Evolutionary conservation across 2,113 vertebrate genomes (phyloP).

Genomic region (Pachypanchax playfairii): DNA sequence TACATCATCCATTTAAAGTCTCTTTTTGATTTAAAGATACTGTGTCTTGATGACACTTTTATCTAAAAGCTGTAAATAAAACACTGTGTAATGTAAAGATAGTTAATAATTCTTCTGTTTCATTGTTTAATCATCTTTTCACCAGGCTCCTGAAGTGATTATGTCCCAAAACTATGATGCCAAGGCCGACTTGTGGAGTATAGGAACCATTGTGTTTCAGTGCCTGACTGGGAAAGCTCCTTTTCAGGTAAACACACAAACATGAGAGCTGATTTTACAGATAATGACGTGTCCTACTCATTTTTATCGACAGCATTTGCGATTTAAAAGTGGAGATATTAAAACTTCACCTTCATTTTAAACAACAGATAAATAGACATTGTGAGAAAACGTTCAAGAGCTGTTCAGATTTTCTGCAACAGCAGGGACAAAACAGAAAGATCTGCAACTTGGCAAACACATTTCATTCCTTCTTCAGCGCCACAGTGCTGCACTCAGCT

Average conservation of each 20-base stretch:
- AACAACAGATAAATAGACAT: too few relatives aligned
- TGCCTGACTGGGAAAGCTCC: conserved; percentile 97
- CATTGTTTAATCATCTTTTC: neutral
- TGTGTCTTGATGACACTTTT: neutral
- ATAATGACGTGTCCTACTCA: neutral
- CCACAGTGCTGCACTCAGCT: neutral
- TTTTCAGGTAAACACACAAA: conserved; percentile 86
- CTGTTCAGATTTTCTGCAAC: neutral
- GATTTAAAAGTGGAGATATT: neutral
- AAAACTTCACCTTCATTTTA: neutral
- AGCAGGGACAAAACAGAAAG: conserved; percentile 6
- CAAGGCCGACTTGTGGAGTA: conserved; percentile 98
- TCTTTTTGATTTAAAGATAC: neutral
- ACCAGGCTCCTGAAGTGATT: conserved; percentile 96
- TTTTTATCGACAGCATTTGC: neutral
- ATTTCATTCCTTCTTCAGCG: conserved; percentile 3
- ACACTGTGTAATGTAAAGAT: neutral
- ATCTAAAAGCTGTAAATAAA: neutral
- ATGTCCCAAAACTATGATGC: conserved; percentile 98
- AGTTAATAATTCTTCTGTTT: neutral
- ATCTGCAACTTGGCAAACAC: neutral
- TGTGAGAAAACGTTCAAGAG: neutral
- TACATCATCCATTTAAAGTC: too few relatives aligned
- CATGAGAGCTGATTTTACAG: too few relatives aligned
- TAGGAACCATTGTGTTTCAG: conserved; percentile 98